Conservation (phyloP, 2,888 invertebrate species). For the Napeogenes inachia region DNA sequence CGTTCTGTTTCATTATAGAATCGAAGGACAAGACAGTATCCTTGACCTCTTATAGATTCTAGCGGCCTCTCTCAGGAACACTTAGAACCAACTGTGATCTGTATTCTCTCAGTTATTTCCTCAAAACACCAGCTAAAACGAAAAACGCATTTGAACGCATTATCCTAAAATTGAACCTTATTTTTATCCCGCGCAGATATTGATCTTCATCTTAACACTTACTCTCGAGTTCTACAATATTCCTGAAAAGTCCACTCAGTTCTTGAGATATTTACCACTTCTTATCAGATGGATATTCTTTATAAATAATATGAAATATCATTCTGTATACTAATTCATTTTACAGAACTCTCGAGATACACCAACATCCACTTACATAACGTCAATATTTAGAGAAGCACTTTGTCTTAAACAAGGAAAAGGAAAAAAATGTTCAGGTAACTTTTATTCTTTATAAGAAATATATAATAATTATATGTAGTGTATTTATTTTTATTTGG, state of each 20-base stretch:
- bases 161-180: too few species aligned
- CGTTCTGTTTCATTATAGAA: too few species aligned
- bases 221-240: neutral
- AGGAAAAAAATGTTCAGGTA: conserved; percentile 72
- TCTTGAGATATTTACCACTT: too few species aligned
- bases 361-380: conserved; percentile 72
- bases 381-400: conserved; percentile 78
- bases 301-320: conserved; percentile 29
- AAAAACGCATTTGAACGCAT: too few species aligned
- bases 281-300: neutral
- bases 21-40: too few species aligned
- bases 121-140: too few species aligned
- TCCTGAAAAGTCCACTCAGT: too few species aligned
- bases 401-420: conserved; percentile 77
- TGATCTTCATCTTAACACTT: neutral
- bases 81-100: too few species aligned
- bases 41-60: too few species aligned
- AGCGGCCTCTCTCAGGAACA: too few species aligned
- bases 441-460: conserved; percentile 2
- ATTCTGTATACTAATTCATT: too few species aligned
- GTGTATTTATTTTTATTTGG: conserved; percentile 17
- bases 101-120: too few species aligned
- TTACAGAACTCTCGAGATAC: conserved; percentile 75
- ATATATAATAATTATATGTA: neutral
- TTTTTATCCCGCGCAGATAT: neutral